Conservation (phyloP, 2,888 invertebrate species). For the Octodonta nipae region DNA sequence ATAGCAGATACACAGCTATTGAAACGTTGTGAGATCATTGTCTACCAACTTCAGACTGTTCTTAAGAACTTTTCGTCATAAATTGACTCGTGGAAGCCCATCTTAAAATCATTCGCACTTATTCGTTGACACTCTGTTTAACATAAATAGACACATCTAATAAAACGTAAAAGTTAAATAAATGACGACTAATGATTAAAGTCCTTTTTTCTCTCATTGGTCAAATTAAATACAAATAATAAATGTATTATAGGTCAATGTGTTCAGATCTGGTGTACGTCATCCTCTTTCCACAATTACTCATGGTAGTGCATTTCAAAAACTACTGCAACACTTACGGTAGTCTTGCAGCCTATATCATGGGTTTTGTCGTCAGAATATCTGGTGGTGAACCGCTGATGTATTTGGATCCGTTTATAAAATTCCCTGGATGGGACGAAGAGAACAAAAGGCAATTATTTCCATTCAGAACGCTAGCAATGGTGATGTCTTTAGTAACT, state of each 20-base stretch:
- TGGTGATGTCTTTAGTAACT: slow-evolving; percentile 74
- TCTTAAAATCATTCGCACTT: no score
- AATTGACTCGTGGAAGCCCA: no score
- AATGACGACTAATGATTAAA: no score
- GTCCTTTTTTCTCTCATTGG: no score
- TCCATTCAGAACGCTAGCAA: slow-evolving; percentile 91
- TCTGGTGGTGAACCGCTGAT: slow-evolving; percentile 80
- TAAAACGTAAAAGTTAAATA: no score
- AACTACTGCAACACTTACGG: slow-evolving; percentile 94
- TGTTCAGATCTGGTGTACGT: slow-evolving; percentile 98
- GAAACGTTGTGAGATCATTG: no score
- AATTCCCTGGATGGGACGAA: slow-evolving; percentile 66
- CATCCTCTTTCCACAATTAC: slow-evolving; percentile 92
- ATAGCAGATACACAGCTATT: no score
- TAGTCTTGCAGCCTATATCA: slow-evolving; percentile 75
- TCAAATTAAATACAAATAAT: neutral
- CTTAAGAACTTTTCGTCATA: no score
- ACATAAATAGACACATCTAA: no score
- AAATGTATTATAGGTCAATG: slow-evolving; percentile 59
- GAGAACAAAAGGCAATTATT: slow-evolving; percentile 63
- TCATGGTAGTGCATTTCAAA: slow-evolving; percentile 95
- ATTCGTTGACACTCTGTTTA: no score
- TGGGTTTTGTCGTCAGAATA: slow-evolving; percentile 69
- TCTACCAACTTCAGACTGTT: no score
- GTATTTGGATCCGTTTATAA: slow-evolving; percentile 67